Evolutionary conservation across 2,797 vertebrate genomes (phyloP), one percentile per base, ranked within the genome.

Genomic region (Ficedula albicollis): DNA sequence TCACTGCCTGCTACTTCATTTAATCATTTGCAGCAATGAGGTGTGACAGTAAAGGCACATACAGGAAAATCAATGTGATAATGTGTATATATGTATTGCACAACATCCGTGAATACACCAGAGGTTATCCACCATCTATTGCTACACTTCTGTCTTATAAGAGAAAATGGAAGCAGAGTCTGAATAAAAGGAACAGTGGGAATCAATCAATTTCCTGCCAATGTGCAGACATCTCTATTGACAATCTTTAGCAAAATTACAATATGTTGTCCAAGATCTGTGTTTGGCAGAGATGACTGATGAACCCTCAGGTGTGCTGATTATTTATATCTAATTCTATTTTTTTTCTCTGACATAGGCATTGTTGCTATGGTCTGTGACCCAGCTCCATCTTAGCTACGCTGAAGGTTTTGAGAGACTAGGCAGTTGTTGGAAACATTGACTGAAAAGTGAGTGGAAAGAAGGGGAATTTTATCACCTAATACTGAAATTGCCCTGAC

Each of bases 401-500:
- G 2, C n/a, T 41, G 38, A 69, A 84, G 30, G 36, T 41, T 44
- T 41, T 44, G 32, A 60, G 56, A 74, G 72, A 44, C 51, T 27
- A 66, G 73, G 39, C 51, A 72, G 58, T 38, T 70, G 58, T 29
- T 90, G 90, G 67, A 95, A 95, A 78, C 29, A 38, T 11, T 88
- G 73, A 68, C 58, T 91, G 75, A 72, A n/a, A 11, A 17, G 20
- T 68, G 64, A 60, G 15, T 25, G 64, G 82, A 85, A 91, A 68
- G 66, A 88, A 85, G 83, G 79, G 66, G 69, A 78, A 81, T 64
- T 92, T 91, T 77, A 27, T 83, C 83, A 30, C 58, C 46, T 86
- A 60, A 90, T 93, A 86, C 19, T 84, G 84, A 94, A 91, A 95
- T 94, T 80, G 14, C 79, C 64, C 60, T 83, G 48, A 80, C 73